Conservation (phyloP, 1,140 invertebrate species). For the Dreissena rostriformis region DNA sequence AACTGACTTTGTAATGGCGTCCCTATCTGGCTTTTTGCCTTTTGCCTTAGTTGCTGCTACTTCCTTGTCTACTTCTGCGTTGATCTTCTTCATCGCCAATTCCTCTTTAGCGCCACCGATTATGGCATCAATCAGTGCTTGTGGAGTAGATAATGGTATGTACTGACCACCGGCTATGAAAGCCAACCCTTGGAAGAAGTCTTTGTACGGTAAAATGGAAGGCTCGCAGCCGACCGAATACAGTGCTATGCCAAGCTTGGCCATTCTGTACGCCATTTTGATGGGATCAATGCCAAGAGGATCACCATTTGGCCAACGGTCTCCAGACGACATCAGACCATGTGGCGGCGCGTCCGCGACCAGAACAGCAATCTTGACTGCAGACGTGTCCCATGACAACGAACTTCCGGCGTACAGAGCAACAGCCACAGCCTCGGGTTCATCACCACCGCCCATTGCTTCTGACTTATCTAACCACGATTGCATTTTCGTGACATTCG, state of each 20-base stretch:
- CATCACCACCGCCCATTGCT: constrained; percentile 67
- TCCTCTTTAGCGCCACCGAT: constrained; percentile 70
- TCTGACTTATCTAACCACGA: constrained; percentile 59
- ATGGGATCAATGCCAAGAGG: constrained; percentile 67
- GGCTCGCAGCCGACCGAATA: constrained; percentile 70
- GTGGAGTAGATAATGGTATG: constrained; percentile 61
- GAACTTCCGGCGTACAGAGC: constrained; percentile 61
- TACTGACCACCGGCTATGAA: constrained; percentile 70
- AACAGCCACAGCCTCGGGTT: constrained; percentile 70
- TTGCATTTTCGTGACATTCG: constrained; percentile 63
- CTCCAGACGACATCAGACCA: constrained; percentile 47
- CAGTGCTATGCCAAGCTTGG: constrained; percentile 62
- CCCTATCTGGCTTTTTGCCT: constrained; percentile 6
- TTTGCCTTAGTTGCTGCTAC: constrained; percentile 45
- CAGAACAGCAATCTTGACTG: constrained; percentile 68
- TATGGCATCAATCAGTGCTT: constrained; percentile 60
- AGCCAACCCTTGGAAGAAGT: constrained; percentile 69
- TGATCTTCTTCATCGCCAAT: constrained; percentile 64
- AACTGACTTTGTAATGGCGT: constrained; percentile 11
- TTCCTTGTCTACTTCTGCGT: constrained; percentile 63
- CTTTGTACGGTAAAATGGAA: constrained; percentile 61
- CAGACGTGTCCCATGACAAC: constrained; percentile 59
- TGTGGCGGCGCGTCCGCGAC: constrained; percentile 71
- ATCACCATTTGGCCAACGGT: constrained; percentile 55
- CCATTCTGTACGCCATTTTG: constrained; percentile 55